phyloP scores from a whole-genome alignment of 2,888 invertebrate genomes.

The Geotrupes spiniger region DNA sequence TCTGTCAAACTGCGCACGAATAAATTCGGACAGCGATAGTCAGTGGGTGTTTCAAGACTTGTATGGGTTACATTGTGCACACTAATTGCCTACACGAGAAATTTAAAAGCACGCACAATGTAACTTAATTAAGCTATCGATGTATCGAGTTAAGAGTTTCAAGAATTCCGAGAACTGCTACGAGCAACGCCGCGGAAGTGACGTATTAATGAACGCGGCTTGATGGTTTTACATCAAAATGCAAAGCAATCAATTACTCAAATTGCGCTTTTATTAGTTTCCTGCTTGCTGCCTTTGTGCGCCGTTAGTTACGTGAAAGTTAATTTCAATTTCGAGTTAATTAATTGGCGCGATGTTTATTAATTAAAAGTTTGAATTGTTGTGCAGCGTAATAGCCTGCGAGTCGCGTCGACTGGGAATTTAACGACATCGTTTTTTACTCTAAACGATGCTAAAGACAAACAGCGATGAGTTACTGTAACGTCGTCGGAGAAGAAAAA shows the following conservation, averaged over 20 bases:
- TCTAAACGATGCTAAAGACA: constrained; percentile 9
- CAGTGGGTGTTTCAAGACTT: constrained; percentile 16
- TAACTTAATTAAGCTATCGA: constrained; percentile 17
- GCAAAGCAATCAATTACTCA: no score
- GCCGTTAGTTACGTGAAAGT: no score
- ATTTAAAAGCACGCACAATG: constrained; percentile 17
- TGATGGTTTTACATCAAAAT: no score
- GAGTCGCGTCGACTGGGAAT: no score
- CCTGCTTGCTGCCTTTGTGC: no score
- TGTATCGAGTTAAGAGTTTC: constrained; percentile 4
- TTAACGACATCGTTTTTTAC: constrained; percentile 4
- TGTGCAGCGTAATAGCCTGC: no score
- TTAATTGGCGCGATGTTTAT: no score
- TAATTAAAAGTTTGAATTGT: no score
- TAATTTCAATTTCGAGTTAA: no score
- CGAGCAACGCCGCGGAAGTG: neutral
- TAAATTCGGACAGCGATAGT: constrained; percentile 2
- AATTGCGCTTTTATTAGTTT: no score
- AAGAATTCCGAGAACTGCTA: constrained; percentile 12
- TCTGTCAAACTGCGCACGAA: constrained; percentile 6
- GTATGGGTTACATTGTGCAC: constrained; percentile 8
- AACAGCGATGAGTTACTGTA: constrained; percentile 15
- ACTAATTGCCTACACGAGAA: constrained; percentile 15
- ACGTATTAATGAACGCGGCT: no score
- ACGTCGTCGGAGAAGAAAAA: constrained; percentile 9